Evolutionary conservation across 1,140 invertebrate genomes (phyloP).

Genomic region (Sitobion miscanthi): DNA sequence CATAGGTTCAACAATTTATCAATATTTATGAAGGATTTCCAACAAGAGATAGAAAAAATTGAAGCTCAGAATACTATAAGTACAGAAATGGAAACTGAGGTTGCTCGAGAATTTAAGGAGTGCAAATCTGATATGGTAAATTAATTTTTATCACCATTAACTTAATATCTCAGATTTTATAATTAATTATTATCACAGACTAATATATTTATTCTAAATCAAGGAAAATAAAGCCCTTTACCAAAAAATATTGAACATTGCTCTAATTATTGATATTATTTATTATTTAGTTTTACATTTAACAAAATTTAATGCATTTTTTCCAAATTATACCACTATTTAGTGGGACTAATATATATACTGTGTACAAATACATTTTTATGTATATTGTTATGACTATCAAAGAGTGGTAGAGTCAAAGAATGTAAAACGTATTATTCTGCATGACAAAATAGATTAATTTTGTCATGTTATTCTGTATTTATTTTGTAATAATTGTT

Average conservation of each 20-base stretch:
- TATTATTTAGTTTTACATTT: too few relatives aligned
- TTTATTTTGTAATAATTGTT: background rate
- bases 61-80: slow-evolving; percentile 32
- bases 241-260: too few relatives aligned
- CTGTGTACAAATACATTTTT: background rate
- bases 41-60: background rate
- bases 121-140: slow-evolving; percentile 46
- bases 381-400: background rate
- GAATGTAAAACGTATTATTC: background rate
- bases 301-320: background rate
- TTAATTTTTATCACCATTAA: background rate
- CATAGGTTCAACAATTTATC: background rate
- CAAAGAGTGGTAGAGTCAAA: background rate
- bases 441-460: background rate
- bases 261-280: too few relatives aligned
- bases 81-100: background rate
- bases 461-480: background rate
- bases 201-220: too few relatives aligned
- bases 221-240: too few relatives aligned
- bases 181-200: background rate
- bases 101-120: slow-evolving; percentile 42
- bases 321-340: background rate
- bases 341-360: background rate
- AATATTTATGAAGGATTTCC: slow-evolving; percentile 35
- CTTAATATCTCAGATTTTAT: background rate